Base-by-base conservation (phyloP, 2,797 vertebrate species). In the Silurus aristotelis region DNA sequence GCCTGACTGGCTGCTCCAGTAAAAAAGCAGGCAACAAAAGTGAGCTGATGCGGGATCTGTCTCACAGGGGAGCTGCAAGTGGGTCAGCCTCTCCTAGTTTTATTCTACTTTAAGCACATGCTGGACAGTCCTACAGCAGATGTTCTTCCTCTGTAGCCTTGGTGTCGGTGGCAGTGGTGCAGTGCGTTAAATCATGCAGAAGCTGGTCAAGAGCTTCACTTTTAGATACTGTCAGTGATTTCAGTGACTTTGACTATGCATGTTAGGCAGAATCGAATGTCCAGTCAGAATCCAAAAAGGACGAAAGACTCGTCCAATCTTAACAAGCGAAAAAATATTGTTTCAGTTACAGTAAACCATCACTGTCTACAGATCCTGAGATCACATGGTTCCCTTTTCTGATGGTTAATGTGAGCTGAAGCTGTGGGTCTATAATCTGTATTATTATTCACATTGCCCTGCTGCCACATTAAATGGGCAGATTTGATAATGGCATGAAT, bases 11-110 rank as follows among this genome's bases (percentile, higher is more conserved):
- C 27, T 64, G 84, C 67, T 80, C 79, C 80, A 87, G 79, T 88
- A 77, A 56, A 17, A 61, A 85, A 83, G 46, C 19, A 43, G 52
- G 31, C 66, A 52, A 77, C 52, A 72, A 58, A 58, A 64, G 77
- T 64, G 81, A 72, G 43, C 55, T 72, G 85, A n/a, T 75, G 81
- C 52, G 61, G 58, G 58, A 38, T 27, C 68, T 19, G 63, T 84
- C 84, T 89, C 86, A 72, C 15, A 27, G 15, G 87, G 87, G 84
- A 85, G 70, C 71, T 85, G 83, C 92, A 93, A 92, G 84, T 93
- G 90, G 91, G 92, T 88, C 90, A 91, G 87, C 82, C 68, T 91
- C 92, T 80, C 92, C 92, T 92, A 92, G 87, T 92, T 82, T 93
- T 85, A 67, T 72, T 72, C 86, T 80, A 83, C 82, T 85, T 71